phyloP scores from a whole-genome alignment of 2,113 vertebrate genomes.

The Phalacrocorax aristotelis region DNA sequence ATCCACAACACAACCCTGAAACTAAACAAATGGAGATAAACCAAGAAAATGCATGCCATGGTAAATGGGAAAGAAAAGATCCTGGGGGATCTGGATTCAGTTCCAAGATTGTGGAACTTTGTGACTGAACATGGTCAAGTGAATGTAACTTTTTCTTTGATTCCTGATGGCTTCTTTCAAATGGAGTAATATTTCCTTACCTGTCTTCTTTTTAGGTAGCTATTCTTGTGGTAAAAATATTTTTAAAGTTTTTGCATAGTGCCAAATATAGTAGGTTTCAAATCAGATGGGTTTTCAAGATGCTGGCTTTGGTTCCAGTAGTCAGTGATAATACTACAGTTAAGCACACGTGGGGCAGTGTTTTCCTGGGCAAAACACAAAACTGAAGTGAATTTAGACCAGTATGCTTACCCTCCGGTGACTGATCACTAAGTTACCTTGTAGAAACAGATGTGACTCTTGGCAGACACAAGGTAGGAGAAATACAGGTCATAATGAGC shows the following conservation, averaged over 20 bases:
- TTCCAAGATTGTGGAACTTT: background rate
- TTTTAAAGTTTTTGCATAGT: background rate
- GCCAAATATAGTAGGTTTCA: background rate
- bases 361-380: background rate
- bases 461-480: background rate
- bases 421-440: background rate
- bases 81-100: fast-evolving
- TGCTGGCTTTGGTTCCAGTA: background rate
- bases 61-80: background rate
- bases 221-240: background rate
- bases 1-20: too few species aligned
- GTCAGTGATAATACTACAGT: background rate
- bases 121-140: fast-evolving
- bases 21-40: background rate
- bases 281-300: background rate
- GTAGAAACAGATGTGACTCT: background rate
- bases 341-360: background rate
- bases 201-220: background rate
- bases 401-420: background rate
- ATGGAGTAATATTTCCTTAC: background rate
- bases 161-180: background rate
- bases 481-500: background rate
- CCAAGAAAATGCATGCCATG: background rate
- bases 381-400: background rate
- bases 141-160: background rate